Evolutionary conservation across 2,888 invertebrate genomes (phyloP), one percentile per base, ranked within the genome.

Genomic region (Eledona agricola): DNA sequence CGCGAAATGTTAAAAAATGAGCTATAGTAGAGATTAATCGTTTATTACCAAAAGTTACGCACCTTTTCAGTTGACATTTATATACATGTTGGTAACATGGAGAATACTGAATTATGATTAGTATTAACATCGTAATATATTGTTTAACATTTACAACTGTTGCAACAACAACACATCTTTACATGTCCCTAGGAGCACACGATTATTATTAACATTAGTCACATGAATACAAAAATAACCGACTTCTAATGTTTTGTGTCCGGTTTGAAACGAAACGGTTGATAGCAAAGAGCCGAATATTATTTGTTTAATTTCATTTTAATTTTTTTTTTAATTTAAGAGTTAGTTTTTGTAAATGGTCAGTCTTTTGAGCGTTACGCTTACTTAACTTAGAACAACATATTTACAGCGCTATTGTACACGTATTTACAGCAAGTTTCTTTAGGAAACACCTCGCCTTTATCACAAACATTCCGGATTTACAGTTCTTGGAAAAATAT

Each of bases 21-120:
- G n/a, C n/a, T n/a, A n/a, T n/a, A n/a, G n/a, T n/a, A n/a, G n/a
- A n/a, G n/a, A n/a, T n/a, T n/a, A 58, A 51, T 51, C 34, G 50
- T 64, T 64, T 65, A 65, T 72, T 72, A 69, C 70, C 68, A 71
- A 73, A 72, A 72, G 63, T 64, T 67, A 67, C 67, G 69, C 66
- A 69, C 65, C 54, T 58, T 59, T 65, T 62, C 13, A 50, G 43
- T 54, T 57, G 60, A 70, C 66, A 68, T 68, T 62, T 67, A 69
- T 66, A 61, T 71, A 71, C 70, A 69, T 60, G 63, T 67, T 73
- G 73, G 73, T 75, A 74, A 75, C 73, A 75, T 74, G 72, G 73
- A 71, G 73, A 75, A 74, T 75, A 75, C 74, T 75, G 74, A 69
- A 70, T 72, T 71, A 71, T 72, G 70, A 71, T 70, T 66, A 69